Evolutionary conservation across 2,888 invertebrate species (phyloP), one percentile per base, ranked within the genome.

Genomic region (Hydrotaea cyrtoneurina): DNA sequence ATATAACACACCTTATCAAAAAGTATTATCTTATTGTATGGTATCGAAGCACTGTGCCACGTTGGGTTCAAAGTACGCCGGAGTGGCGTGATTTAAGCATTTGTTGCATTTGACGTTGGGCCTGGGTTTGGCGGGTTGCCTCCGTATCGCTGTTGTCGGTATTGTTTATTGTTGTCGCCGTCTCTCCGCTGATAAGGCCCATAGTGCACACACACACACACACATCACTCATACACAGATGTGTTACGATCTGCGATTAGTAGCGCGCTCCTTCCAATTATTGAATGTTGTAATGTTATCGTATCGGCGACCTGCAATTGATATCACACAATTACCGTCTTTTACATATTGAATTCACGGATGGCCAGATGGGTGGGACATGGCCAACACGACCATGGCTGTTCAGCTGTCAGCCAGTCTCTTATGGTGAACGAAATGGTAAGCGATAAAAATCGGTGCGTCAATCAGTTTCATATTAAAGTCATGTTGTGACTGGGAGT

Each of bases 41-140:
- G 3, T 4, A 31, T 31, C 31, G 31, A 4, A 4, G 2, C 7
- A 31, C 31, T 31, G 31, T 31, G 7, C 31, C 2, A 57, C 71
- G 59, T 50, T n/a, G 64, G 69, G 86, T 85, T 81, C 87, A 87
- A 87, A 86, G 86, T 86, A 83, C 87, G 78, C 83, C 72, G 71
- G 84, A 84, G 87, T 87, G 86, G 87, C 85, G 87, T 87, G 87
- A 87, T 87, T 85, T 75, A 62, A 62, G 62, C 43, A 43, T 69
- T 66, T 39, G 69, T 21, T 46, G 69, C 69, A 69, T 69, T 46
- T 21, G 23, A 23, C 46, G 69, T 66, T 66, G 39, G n/a, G n/a
- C 8, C 21, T 43, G 39, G 23, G 23, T 13, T 26, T 26, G 7
- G 39, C 39, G 8, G 39, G 39, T 13, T 39, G 39, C 39, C 64